Conservation (phyloP, 2,888 invertebrate species). For the Harpalus rubripes region DNA sequence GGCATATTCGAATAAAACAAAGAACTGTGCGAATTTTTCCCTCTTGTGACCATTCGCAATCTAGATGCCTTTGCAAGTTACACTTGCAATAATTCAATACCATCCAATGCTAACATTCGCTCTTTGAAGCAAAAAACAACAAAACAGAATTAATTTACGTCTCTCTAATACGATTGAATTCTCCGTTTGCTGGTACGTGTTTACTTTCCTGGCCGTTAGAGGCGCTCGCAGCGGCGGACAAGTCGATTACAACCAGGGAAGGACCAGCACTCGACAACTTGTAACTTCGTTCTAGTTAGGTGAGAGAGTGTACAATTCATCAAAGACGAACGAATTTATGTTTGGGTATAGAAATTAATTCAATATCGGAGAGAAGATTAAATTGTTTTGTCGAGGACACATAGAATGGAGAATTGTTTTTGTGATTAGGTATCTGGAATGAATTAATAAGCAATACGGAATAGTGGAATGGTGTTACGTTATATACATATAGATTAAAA, state of each 20-base stretch:
- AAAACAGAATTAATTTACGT: slow-evolving; percentile 18
- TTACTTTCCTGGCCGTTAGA: not conserved
- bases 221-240: not conserved
- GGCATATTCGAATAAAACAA: no score
- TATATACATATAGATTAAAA: no score
- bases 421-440: not conserved
- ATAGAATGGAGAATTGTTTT: not conserved
- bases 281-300: not conserved
- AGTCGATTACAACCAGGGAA: not conserved
- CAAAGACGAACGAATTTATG: not conserved
- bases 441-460: no score
- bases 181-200: not conserved
- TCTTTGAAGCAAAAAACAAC: slow-evolving; percentile 19
- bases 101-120: not conserved
- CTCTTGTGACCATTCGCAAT: no score
- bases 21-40: no score
- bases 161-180: not conserved
- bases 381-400: not conserved
- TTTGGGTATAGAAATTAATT: not conserved
- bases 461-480: no score
- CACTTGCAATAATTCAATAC: no score
- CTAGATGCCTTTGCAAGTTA: no score
- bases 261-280: not conserved
- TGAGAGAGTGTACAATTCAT: not conserved
- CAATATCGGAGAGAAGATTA: not conserved